Conservation (phyloP, 2,888 invertebrate species). For the Chymomyza fuscimana region DNA sequence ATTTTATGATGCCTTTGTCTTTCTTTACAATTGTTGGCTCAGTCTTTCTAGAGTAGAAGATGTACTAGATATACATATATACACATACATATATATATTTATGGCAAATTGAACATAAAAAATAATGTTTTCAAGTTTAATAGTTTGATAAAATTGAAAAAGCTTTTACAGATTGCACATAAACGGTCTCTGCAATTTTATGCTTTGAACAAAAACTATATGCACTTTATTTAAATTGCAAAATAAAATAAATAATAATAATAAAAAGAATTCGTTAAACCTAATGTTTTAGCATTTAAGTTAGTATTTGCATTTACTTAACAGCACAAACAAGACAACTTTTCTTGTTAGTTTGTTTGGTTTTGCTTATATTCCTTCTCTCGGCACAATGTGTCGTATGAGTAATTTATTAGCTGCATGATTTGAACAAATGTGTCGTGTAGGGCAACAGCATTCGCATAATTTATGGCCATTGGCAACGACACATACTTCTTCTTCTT, state of each 20-base stretch:
- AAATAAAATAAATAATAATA: background rate
- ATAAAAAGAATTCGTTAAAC: background rate
- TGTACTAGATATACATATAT: too few relatives aligned
- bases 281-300: background rate
- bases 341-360: background rate
- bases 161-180: background rate
- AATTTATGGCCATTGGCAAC: slow-evolving; percentile 4
- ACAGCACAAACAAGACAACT: background rate
- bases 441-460: background rate
- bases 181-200: background rate
- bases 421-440: slow-evolving; percentile 1
- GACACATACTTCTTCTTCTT: background rate
- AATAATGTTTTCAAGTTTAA: background rate
- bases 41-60: too few relatives aligned
- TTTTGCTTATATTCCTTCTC: background rate
- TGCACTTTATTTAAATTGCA: background rate
- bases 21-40: background rate
- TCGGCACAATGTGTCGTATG: background rate
- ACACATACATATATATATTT: background rate
- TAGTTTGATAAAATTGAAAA: background rate
- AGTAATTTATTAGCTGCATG: slow-evolving; percentile 8
- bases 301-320: background rate
- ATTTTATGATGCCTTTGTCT: background rate
- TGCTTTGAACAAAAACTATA: background rate
- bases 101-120: background rate